These are phyloP conservation scores for Uropsilus gracilis DNA, from an alignment of 2,113 vertebrate species.

Conservation along the genomic window DNA sequence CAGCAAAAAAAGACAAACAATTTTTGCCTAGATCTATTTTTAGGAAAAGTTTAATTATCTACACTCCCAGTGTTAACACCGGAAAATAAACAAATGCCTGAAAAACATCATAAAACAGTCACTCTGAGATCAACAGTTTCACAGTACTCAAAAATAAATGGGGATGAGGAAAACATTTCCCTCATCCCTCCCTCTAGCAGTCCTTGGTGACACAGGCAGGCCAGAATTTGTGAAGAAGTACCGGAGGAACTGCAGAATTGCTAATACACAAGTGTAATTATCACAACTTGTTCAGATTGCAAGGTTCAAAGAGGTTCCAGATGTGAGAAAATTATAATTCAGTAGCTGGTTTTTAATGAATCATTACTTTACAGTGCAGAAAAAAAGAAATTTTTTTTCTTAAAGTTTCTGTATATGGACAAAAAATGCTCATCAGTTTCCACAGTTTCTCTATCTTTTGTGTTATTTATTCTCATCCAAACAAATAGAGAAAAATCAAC, in stretches of 20 bases:
- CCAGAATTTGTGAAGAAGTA: conserved; percentile 41
- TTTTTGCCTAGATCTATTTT: conserved; percentile 82
- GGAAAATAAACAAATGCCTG: conserved; percentile 73
- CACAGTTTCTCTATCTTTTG: background rate
- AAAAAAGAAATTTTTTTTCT: background rate
- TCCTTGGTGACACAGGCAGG: background rate
- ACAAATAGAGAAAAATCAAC: conserved; percentile 35
- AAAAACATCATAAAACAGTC: conserved; percentile 62
- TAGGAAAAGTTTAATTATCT: conserved; percentile 81
- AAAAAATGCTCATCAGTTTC: conserved; percentile 53
- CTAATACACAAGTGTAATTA: too few relatives aligned
- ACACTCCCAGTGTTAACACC: conserved; percentile 75
- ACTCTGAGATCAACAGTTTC: conserved; percentile 42
- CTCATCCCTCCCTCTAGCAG: background rate
- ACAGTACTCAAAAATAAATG: background rate
- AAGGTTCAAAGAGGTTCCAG: conserved; percentile 45
- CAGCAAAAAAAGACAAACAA: conserved; percentile 71
- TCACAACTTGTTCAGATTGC: conserved; percentile 16
- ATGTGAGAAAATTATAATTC: conserved; percentile 26
- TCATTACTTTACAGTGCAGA: background rate
- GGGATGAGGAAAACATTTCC: conserved; percentile 39
- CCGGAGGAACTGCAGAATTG: conserved; percentile 45
- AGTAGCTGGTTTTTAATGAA: conserved; percentile 22
- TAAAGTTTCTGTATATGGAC: background rate
- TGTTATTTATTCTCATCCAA: conserved; percentile 44